These are phyloP conservation scores for Penaeus indicus DNA, from an alignment of 1,140 invertebrate genomes.

Conservation along the genomic window DNA sequence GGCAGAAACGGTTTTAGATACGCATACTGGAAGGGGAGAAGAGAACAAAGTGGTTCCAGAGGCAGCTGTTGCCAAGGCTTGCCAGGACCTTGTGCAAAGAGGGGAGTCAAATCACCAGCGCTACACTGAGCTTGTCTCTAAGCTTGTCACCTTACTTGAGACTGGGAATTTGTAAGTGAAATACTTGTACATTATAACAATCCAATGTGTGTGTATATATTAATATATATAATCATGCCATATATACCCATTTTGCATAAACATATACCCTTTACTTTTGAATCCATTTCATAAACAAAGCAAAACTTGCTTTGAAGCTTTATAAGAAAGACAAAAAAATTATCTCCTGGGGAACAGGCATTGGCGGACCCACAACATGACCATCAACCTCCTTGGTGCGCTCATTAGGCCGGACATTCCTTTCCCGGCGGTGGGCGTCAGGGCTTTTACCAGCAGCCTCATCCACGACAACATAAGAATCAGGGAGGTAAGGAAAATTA, in stretches of 20 bases:
- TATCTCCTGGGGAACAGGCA: conserved; percentile 74
- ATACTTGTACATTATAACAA: neutral
- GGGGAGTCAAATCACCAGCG: conserved; percentile 73
- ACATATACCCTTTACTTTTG: too few relatives aligned
- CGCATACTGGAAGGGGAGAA: conserved; percentile 15
- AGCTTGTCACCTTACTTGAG: conserved; percentile 77
- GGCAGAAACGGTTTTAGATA: conserved; percentile 37
- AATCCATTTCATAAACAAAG: too few relatives aligned
- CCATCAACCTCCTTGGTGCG: conserved; percentile 79
- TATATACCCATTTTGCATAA: too few relatives aligned
- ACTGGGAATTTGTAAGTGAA: conserved; percentile 79
- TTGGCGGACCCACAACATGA: conserved; percentile 84
- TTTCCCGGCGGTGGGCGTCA: conserved; percentile 77
- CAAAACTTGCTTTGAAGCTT: too few relatives aligned
- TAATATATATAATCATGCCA: too few relatives aligned
- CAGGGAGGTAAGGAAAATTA: conserved; percentile 75
- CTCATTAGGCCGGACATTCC: conserved; percentile 80
- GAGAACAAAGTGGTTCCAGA: neutral
- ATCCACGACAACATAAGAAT: conserved; percentile 83
- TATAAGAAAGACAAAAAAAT: neutral
- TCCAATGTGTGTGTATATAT: neutral
- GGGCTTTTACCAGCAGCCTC: conserved; percentile 78
- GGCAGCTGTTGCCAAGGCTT: conserved; percentile 66
- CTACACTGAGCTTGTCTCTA: conserved; percentile 77
- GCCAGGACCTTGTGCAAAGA: conserved; percentile 69